Base-by-base conservation (phyloP, 2,888 invertebrate species). In the Leptarthrus brevirostris region DNA sequence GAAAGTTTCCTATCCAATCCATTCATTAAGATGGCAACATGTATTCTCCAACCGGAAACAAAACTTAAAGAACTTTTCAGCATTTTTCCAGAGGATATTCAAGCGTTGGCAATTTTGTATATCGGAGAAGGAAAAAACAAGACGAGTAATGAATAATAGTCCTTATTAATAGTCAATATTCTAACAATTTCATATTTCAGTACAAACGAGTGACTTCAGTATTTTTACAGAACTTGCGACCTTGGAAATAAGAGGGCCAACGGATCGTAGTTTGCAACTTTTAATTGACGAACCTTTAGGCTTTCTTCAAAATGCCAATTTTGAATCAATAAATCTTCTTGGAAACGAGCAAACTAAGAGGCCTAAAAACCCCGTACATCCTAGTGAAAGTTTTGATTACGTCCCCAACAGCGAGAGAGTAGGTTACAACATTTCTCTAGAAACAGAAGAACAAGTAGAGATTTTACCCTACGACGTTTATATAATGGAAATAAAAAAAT, bases 391-490 rank as follows among this genome's bases (percentile, higher is more conserved):
- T 54, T 85, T 83, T 66, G 82, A 85, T 44, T 85, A 85, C 73
- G 82, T 82, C 18, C 85, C 85, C 2, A 82, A 82, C 18, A 82
- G 82, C 70, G 83, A 85, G 72, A 77, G 79, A 47, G 76, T 78
- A 16, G 78, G 78, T 3, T 79, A 79, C 30, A 80, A 80, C 24
- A 56, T 79, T 10, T 79, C 79, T 6, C 53, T 80, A 3, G 79
- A 79, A 73, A 73, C 77, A 75, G 81, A 84, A 75, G 82, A 81
- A 72, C 85, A 87, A 49, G 84, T 87, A 24, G 88, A 89, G 79
- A 87, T 91, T 52, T 80, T 91, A 34, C 89, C 91, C 0, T 91
- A 91, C 78, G 88, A 89, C 73, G 86, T 88, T 56, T 91, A 90
- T 79, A 86, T 88, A 76, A 86, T 88, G 79, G 82, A 87, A 81